A percentile compares a stretch with the other conserved stretches of the same genome.
These are phyloP conservation scores for Meda fulgida DNA, from an alignment of 2,797 vertebrate genomes.

Conservation along the genomic window DNA sequence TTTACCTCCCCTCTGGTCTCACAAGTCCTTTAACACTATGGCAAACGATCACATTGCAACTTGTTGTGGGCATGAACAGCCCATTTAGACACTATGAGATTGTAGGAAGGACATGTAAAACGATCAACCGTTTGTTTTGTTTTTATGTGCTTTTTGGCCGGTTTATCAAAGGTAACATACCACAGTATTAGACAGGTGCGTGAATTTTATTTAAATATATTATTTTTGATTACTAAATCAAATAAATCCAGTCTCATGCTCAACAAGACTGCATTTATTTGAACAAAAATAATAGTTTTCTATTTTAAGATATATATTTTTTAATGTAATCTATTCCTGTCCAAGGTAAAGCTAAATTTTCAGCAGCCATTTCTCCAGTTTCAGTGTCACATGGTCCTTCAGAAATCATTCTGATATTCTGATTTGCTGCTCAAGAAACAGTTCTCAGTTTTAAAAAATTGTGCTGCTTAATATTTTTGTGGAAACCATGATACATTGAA, in stretches of 20 bases:
- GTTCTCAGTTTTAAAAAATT: not conserved
- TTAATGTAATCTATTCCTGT: not conserved
- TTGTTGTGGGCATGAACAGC: not conserved
- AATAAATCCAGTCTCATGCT: not conserved
- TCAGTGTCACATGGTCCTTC: not conserved
- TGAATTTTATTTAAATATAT: not conserved
- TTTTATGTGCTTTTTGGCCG: not conserved
- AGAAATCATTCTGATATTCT: not conserved
- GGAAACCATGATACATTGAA: too few relatives aligned
- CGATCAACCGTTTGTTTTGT: not conserved
- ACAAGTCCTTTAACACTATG: not conserved
- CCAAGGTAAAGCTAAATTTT: not conserved
- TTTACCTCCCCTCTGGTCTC: constrained; percentile 14
- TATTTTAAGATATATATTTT: not conserved
- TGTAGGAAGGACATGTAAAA: not conserved
- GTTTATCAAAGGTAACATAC: not conserved
- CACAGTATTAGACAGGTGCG: not conserved
- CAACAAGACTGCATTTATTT: not conserved
- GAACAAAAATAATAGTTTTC: not conserved
- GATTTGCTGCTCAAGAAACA: not conserved
- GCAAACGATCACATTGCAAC: not conserved
- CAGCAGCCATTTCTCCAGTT: not conserved
- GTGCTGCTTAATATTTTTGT: not conserved
- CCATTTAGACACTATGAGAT: not conserved
- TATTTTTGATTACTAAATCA: not conserved